Evolutionary conservation across 2,888 invertebrate species (phyloP).

Genomic region (Cryptocheilus praepositus): DNA sequence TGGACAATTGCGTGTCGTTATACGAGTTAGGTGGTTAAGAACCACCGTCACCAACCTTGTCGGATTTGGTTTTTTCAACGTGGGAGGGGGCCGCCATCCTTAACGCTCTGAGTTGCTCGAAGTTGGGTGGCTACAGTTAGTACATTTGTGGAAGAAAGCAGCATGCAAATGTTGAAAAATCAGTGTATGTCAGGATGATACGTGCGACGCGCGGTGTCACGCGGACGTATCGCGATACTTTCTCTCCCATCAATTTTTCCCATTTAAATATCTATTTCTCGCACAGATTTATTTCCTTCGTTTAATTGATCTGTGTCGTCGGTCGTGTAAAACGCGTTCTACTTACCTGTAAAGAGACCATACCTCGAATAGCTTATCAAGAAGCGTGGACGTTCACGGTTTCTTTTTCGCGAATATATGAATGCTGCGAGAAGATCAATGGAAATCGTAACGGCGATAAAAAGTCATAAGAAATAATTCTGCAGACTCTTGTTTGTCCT

Average conservation of each 20-base stretch:
- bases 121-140: constrained; percentile 82
- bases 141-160: constrained; percentile 60
- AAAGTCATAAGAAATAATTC: too few species aligned
- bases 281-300: background rate
- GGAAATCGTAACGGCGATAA: too few species aligned
- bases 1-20: too few species aligned
- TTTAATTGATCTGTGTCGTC: too few species aligned
- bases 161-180: constrained; percentile 72
- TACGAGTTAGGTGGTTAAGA: too few species aligned
- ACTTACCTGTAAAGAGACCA: too few species aligned
- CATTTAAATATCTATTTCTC: background rate
- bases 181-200: constrained; percentile 28
- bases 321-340: too few species aligned
- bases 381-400: too few species aligned
- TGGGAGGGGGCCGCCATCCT: constrained; percentile 92
- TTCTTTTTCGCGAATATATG: too few species aligned
- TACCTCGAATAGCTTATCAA: too few species aligned
- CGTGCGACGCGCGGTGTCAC: constrained; percentile 1
- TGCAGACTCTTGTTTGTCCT: too few species aligned
- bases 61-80: constrained; percentile 89
- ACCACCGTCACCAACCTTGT: constrained; percentile 82
- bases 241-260: background rate
- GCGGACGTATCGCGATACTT: background rate
- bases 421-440: too few species aligned
- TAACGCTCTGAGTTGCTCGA: constrained; percentile 86